These are phyloP conservation scores for Peribatodes rhomboidaria DNA, from an alignment of 2,888 invertebrate genomes.

Conservation along the genomic window DNA sequence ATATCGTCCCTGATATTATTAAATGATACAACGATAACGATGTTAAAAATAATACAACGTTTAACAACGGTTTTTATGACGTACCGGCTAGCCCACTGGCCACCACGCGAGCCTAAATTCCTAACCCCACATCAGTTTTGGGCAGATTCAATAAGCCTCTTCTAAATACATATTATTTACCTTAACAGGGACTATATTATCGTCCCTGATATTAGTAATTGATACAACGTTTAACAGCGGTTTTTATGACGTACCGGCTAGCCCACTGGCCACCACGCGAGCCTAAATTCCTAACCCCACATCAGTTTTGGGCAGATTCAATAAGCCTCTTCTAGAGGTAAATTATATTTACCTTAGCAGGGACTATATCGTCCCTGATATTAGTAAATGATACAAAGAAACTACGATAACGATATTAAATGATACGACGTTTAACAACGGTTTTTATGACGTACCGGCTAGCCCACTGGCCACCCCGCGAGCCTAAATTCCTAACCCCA, in stretches of 20 bases:
- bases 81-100: constrained; percentile 40
- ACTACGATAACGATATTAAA: too few relatives aligned
- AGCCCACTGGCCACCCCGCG: constrained; percentile 35
- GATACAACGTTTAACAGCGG: constrained; percentile 46
- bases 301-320: not conserved
- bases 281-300: constrained; percentile 11
- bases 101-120: constrained; percentile 20
- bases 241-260: constrained; percentile 47
- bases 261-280: constrained; percentile 33
- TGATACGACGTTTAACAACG: constrained; percentile 50
- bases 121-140: not conserved
- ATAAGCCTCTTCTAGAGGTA: too few relatives aligned
- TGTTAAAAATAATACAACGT: too few relatives aligned
- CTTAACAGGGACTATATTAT: not conserved
- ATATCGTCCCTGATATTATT: too few relatives aligned
- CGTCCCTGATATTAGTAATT: too few relatives aligned
- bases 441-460: constrained; percentile 46
- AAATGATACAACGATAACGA: too few relatives aligned
- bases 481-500: constrained; percentile 12
- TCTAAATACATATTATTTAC: too few relatives aligned
- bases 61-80: constrained; percentile 49
- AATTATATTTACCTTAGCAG: not conserved
- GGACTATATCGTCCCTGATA: too few relatives aligned
- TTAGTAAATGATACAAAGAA: too few relatives aligned
- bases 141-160: not conserved